These are phyloP conservation scores for Varecia variegata DNA, from an alignment of 2,797 vertebrate species.

Conservation along the genomic window DNA sequence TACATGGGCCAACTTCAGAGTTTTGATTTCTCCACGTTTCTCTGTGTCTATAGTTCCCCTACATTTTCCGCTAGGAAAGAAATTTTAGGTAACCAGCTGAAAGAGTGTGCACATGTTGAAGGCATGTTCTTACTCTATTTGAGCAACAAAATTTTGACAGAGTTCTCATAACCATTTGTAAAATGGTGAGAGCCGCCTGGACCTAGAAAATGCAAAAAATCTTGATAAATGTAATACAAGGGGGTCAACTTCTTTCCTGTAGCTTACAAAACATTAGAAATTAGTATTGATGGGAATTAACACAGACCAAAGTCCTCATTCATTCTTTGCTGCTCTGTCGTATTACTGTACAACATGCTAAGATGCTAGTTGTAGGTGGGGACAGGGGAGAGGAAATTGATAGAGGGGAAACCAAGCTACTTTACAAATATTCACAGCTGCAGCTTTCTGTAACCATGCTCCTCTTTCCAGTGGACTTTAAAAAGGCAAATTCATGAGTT, in stretches of 20 bases:
- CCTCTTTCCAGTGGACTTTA: not conserved
- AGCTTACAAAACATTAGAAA: not conserved
- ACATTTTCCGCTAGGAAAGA: not conserved
- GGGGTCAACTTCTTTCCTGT: not conserved
- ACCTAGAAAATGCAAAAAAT: not conserved
- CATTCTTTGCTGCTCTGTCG: not conserved
- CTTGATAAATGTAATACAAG: not conserved
- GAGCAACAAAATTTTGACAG: not conserved
- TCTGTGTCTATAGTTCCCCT: not conserved
- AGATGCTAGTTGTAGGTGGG: not conserved
- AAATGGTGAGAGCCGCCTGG: not conserved
- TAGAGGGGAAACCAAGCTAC: not conserved
- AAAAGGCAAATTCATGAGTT: constrained; percentile 55
- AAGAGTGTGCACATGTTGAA: not conserved
- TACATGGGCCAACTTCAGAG: fast-evolving
- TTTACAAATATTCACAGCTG: constrained; percentile 26
- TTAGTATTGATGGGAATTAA: not conserved
- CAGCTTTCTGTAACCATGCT: not conserved
- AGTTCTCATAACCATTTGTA: not conserved
- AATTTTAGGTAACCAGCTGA: not conserved
- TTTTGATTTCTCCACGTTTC: not conserved
- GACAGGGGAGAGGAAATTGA: not conserved
- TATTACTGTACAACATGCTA: not conserved
- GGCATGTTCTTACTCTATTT: not conserved
- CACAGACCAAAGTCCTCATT: not conserved